A percentile compares a stretch with the other conserved stretches of the same genome.
phyloP scores from a whole-genome alignment of 1,140 invertebrate species.

The Drosophila gunungcola region DNA sequence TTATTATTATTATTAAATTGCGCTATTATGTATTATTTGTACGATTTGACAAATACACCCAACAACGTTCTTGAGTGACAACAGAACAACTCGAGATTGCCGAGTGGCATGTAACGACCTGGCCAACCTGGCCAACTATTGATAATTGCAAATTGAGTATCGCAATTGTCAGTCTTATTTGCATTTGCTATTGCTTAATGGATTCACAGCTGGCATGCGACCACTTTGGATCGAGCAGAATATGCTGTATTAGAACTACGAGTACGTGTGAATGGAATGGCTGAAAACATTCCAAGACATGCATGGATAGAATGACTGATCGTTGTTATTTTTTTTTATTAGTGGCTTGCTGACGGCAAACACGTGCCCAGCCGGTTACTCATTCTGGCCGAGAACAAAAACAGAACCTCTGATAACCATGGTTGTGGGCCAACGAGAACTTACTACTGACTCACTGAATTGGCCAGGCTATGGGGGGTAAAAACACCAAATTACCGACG shows the following conservation, averaged over 20 bases:
- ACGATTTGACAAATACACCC: not conserved
- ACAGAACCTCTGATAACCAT: slow-evolving; percentile 12
- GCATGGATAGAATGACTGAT: slow-evolving; percentile 20
- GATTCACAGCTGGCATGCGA: slow-evolving; percentile 13
- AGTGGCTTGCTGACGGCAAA: slow-evolving; percentile 25
- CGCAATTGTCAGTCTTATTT: slow-evolving; percentile 6
- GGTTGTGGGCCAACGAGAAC: slow-evolving; percentile 1
- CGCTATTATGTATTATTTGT: slow-evolving; percentile 3
- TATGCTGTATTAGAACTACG: not conserved
- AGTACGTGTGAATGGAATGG: slow-evolving; percentile 35
- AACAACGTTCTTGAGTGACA: slow-evolving; percentile 12
- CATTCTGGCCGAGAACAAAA: slow-evolving; percentile 18
- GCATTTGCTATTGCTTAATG: slow-evolving; percentile 30
- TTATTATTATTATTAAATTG: slow-evolving; percentile 6
- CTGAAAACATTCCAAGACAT: slow-evolving; percentile 12
- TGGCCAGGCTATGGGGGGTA: not conserved
- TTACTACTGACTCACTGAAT: slow-evolving; percentile 17
- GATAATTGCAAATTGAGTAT: slow-evolving; percentile 31
- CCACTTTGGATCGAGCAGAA: slow-evolving; percentile 9
- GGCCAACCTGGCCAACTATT: slow-evolving; percentile 1
- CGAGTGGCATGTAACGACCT: slow-evolving; percentile 23
- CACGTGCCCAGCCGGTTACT: slow-evolving; percentile 37
- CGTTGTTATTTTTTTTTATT: slow-evolving; percentile 1
- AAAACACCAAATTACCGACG: slow-evolving; percentile 5
- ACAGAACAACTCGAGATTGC: slow-evolving; percentile 16